Conservation (phyloP, 1,140 invertebrate species). For the Ditylenchus dipsaci region DNA sequence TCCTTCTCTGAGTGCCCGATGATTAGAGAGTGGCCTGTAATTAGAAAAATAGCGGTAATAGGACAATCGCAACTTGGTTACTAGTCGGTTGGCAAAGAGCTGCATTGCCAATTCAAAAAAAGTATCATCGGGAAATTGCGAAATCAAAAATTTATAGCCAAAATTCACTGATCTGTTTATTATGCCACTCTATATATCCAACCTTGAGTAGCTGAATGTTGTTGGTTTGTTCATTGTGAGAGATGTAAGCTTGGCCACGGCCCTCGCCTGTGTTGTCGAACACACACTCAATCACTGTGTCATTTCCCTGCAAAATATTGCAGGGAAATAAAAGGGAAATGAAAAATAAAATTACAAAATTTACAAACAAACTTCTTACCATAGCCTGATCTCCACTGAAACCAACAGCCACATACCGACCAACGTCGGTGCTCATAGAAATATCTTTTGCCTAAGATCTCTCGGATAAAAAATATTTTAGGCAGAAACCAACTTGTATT, state of each 20-base stretch:
- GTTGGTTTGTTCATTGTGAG: constrained; percentile 28
- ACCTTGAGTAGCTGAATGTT: constrained; percentile 33
- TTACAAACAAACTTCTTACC: constrained; percentile 11
- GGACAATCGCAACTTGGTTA: too few species aligned
- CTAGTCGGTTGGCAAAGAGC: too few species aligned
- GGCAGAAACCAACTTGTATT: neutral
- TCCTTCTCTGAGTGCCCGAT: too few species aligned
- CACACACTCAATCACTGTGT: constrained; percentile 42
- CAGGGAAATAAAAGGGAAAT: too few species aligned
- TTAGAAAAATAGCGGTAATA: too few species aligned
- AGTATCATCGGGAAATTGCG: too few species aligned
- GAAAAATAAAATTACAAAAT: neutral
- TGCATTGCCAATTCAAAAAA: too few species aligned
- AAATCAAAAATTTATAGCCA: too few species aligned
- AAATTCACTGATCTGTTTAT: neutral
- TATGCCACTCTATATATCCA: too few species aligned
- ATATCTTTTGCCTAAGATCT: constrained; percentile 22
- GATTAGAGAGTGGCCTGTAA: too few species aligned
- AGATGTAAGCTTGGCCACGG: constrained; percentile 28
- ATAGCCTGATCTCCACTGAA: constrained; percentile 31
- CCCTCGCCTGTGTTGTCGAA: constrained; percentile 22
- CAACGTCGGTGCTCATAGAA: constrained; percentile 8
- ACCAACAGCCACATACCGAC: constrained; percentile 38
- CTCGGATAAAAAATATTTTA: neutral
- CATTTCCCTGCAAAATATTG: constrained; percentile 32